phyloP scores from a whole-genome alignment of 1,140 invertebrate species.

The Leptopilina boulardi region DNA sequence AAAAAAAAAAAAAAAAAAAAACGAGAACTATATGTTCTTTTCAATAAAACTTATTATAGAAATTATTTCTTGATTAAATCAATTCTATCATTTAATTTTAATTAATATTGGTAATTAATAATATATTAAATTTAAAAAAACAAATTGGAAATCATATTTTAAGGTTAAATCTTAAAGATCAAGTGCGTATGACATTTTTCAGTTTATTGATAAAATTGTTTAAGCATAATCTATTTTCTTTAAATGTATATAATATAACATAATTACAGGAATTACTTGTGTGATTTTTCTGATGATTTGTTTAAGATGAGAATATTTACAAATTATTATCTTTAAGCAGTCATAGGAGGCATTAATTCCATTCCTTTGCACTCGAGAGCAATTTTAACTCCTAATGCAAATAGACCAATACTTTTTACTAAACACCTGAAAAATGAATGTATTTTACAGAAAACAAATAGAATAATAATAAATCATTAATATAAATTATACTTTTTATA shows the following conservation, averaged over 20 bases:
- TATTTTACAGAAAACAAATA: too few relatives aligned
- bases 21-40: too few relatives aligned
- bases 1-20: too few relatives aligned
- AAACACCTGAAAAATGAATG: constrained; percentile 83
- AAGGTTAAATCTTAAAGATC: not conserved
- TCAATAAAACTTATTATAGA: too few relatives aligned
- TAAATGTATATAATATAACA: not conserved
- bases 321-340: constrained; percentile 43
- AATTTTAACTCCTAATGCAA: constrained; percentile 81
- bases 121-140: not conserved
- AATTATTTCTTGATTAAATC: too few relatives aligned
- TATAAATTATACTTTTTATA: not conserved
- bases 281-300: not conserved
- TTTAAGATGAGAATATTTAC: not conserved
- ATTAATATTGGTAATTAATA: too few relatives aligned
- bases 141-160: too few relatives aligned
- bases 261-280: not conserved
- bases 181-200: not conserved
- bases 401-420: constrained; percentile 82
- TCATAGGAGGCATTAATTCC: constrained; percentile 73
- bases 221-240: not conserved
- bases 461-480: not conserved
- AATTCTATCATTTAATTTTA: too few relatives aligned
- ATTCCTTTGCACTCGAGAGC: constrained; percentile 82
- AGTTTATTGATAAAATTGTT: not conserved